Evolutionary conservation across 2,113 vertebrate genomes (phyloP).

Genomic region (Cinclus mexicanus): DNA sequence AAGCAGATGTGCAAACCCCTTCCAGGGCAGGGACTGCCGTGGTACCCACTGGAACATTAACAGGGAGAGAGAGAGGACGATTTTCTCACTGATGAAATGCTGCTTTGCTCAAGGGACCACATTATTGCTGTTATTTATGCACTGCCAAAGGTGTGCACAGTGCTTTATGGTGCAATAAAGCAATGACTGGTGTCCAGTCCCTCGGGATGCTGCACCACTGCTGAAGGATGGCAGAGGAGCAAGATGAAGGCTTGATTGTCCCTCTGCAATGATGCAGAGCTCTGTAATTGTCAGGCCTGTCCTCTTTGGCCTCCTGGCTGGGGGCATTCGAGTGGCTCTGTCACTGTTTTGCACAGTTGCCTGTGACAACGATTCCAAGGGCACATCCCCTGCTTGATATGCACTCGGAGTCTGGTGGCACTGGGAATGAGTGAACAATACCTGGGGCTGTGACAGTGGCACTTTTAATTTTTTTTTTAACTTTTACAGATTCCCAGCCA

Average conservation of each 20-base stretch:
- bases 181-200: neutral
- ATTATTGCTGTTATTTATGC: constrained; percentile 54
- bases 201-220: neutral
- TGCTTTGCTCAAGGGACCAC: constrained; percentile 31
- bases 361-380: neutral
- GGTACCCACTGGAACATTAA: neutral
- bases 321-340: neutral
- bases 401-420: neutral
- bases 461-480: neutral
- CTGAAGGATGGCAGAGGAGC: neutral
- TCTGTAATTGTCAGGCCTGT: neutral
- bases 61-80: neutral
- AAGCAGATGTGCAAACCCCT: neutral
- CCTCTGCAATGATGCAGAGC: neutral
- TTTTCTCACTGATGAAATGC: constrained; percentile 36
- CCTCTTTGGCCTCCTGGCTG: accelerated
- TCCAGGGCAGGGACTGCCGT: neutral
- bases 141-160: neutral
- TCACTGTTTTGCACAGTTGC: neutral
- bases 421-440: neutral
- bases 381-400: neutral
- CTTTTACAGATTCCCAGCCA: constrained; percentile 35
- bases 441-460: neutral
- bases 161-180: constrained; percentile 27
- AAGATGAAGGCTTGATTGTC: neutral